These are phyloP conservation scores for Eupsilia transversa DNA, from an alignment of 2,888 invertebrate species.

Conservation along the genomic window DNA sequence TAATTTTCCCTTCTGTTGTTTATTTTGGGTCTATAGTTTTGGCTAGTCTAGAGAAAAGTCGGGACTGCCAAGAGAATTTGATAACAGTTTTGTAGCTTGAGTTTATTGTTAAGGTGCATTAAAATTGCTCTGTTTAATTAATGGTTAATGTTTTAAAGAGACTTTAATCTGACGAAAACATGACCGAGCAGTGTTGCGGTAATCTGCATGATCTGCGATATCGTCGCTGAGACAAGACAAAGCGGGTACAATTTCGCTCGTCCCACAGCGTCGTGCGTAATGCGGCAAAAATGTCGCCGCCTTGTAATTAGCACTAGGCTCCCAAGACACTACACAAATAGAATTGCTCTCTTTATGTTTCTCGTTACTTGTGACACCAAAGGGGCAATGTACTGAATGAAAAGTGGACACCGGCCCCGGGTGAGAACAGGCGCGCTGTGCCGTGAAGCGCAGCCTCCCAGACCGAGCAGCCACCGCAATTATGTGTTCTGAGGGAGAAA, in stretches of 20 bases:
- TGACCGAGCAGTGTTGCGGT: slow-evolving; percentile 26
- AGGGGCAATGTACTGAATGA: slow-evolving; percentile 74
- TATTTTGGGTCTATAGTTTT: background rate
- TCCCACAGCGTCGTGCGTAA: slow-evolving; percentile 70
- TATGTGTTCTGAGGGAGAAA: slow-evolving; percentile 46
- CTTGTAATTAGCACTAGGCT: slow-evolving; percentile 81
- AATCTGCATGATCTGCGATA: slow-evolving; percentile 57
- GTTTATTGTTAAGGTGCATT: background rate
- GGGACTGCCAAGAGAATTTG: background rate
- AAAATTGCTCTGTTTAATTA: slow-evolving; percentile 21
- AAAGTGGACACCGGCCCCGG: slow-evolving; percentile 53
- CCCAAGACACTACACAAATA: slow-evolving; percentile 78
- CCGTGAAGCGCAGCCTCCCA: slow-evolving; percentile 32
- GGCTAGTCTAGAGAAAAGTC: background rate
- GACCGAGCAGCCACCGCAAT: slow-evolving; percentile 44
- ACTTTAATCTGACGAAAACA: slow-evolving; percentile 29
- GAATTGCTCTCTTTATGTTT: slow-evolving; percentile 77
- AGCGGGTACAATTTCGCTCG: slow-evolving; percentile 63
- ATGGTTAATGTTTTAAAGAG: slow-evolving; percentile 7
- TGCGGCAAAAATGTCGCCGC: slow-evolving; percentile 79
- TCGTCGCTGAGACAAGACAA: slow-evolving; percentile 47
- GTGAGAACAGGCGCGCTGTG: slow-evolving; percentile 45
- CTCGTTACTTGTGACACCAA: slow-evolving; percentile 70
- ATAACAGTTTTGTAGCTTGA: background rate
- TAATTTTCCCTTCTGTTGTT: background rate